Percentiles rank a stretch among this genome's conserved stretches.
phyloP scores from a whole-genome alignment of 2,113 vertebrate genomes.

The Caranx ignobilis region DNA sequence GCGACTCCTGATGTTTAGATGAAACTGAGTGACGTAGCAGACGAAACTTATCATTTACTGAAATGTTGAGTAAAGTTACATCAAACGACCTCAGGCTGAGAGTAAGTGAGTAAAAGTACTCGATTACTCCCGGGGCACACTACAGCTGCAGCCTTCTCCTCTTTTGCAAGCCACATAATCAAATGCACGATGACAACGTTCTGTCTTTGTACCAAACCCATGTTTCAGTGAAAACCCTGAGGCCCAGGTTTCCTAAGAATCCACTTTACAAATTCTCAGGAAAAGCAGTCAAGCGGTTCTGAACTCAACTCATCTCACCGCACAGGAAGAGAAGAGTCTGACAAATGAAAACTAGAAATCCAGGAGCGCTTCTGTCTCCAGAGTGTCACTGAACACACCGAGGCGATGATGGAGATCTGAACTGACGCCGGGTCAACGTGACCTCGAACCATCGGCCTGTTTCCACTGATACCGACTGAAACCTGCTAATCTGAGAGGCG shows the following conservation, averaged over 20 bases:
- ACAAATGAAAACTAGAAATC: too few relatives aligned
- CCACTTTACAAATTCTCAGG: conserved; percentile 2
- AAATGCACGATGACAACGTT: background rate
- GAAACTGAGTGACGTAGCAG: too few relatives aligned
- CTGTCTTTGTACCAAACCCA: conserved; percentile 10
- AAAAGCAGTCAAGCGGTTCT: background rate
- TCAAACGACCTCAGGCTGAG: background rate
- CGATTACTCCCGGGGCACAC: background rate
- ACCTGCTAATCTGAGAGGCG: conserved; percentile 51
- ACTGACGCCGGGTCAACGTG: conserved; percentile 23
- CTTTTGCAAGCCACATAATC: background rate
- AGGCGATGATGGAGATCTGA: background rate
- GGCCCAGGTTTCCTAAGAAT: conserved; percentile 19
- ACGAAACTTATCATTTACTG: background rate
- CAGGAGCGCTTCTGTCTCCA: too few relatives aligned
- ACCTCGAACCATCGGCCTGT: conserved; percentile 30
- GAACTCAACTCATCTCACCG: background rate
- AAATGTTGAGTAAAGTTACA: background rate
- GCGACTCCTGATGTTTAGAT: too few relatives aligned
- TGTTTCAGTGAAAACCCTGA: background rate
- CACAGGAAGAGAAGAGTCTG: background rate
- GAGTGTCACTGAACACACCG: too few relatives aligned
- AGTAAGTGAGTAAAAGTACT: background rate
- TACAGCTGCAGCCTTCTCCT: background rate
- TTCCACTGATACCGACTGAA: conserved; percentile 37